A percentile compares a stretch with the other conserved stretches of the same genome.
Conservation (phyloP, 2,888 invertebrate species). For the Cephus sareptanus region DNA sequence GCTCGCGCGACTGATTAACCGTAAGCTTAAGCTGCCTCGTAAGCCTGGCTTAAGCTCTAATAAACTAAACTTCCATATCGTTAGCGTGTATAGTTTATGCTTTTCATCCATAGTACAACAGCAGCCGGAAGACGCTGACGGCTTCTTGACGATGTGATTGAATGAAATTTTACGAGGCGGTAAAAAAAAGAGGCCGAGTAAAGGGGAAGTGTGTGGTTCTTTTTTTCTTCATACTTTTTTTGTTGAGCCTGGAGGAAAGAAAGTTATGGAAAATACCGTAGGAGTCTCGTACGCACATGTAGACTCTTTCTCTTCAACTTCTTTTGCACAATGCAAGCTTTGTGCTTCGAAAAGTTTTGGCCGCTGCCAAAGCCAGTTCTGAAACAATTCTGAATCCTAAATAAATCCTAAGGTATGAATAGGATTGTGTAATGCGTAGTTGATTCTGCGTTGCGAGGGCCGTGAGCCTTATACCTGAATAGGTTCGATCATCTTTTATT, state of each 20-base stretch:
- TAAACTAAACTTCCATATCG: background rate
- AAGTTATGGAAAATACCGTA: background rate
- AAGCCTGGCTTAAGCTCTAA: background rate
- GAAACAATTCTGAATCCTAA: background rate
- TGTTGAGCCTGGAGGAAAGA: background rate
- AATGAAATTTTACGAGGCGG: background rate
- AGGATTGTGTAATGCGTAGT: background rate
- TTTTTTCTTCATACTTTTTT: background rate
- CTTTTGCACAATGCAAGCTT: background rate
- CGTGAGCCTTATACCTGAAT: background rate
- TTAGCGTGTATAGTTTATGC: background rate
- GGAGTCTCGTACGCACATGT: background rate
- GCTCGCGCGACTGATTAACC: background rate
- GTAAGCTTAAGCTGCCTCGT: background rate
- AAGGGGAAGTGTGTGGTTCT: background rate
- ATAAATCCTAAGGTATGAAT: background rate
- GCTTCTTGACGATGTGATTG: background rate
- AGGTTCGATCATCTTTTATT: background rate
- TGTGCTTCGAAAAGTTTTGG: background rate
- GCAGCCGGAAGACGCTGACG: background rate
- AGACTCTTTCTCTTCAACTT: background rate
- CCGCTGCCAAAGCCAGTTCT: background rate
- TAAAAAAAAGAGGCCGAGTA: background rate
- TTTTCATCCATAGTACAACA: background rate
- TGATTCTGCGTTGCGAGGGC: background rate